phyloP scores from a whole-genome alignment of 2,797 vertebrate genomes.

The Propithecus deckenii region DNA sequence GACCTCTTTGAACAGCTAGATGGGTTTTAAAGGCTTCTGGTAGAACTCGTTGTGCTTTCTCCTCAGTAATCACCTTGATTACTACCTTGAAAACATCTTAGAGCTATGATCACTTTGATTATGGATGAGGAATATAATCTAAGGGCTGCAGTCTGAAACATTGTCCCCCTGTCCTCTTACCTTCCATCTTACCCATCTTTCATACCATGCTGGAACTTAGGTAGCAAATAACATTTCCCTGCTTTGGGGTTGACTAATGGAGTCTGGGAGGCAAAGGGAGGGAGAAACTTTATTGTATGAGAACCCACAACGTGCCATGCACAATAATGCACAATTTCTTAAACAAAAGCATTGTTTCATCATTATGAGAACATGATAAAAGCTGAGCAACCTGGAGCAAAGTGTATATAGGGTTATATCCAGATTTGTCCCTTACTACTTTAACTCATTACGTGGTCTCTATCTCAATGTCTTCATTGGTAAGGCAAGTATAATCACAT shows the following conservation, averaged over 20 bases:
- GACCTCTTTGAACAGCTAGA: not conserved
- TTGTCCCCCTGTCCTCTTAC: not conserved
- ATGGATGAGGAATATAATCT: not conserved
- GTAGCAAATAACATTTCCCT: not conserved
- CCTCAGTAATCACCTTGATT: not conserved
- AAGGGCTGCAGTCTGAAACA: not conserved
- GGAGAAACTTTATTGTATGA: not conserved
- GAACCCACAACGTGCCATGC: not conserved
- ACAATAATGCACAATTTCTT: not conserved
- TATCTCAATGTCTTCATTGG: not conserved
- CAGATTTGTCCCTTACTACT: not conserved
- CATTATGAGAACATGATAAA: not conserved
- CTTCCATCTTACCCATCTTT: not conserved
- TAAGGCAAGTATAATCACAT: not conserved
- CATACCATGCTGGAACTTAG: not conserved
- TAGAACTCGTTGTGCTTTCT: conserved; percentile 47
- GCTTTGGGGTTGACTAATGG: not conserved
- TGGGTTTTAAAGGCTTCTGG: not conserved
- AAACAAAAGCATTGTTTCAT: not conserved
- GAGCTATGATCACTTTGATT: not conserved
- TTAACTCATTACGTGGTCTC: not conserved
- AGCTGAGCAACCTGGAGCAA: not conserved
- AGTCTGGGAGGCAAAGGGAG: not conserved
- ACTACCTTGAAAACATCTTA: not conserved
- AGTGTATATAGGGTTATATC: not conserved